These are phyloP conservation scores for Drosophila varians DNA, from an alignment of 1,140 invertebrate genomes.

Conservation along the genomic window DNA sequence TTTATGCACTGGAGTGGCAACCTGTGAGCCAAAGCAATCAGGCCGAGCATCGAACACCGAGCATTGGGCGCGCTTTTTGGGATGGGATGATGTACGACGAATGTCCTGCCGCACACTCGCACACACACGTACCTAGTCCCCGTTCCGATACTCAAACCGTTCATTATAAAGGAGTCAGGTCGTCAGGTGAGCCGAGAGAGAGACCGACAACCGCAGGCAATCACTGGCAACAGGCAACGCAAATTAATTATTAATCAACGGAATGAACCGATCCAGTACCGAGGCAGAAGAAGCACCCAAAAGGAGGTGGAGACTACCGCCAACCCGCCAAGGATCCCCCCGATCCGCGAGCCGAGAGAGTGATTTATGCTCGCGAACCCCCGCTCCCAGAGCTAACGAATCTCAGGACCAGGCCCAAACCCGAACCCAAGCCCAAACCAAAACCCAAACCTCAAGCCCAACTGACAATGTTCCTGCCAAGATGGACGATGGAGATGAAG, in stretches of 20 bases:
- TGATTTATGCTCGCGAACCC: conserved; percentile 70
- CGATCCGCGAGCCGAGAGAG: conserved; percentile 54
- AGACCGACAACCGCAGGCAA: conserved; percentile 47
- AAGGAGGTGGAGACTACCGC: conserved; percentile 39
- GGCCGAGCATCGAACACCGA: conserved; percentile 33
- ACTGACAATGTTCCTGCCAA: conserved; percentile 67
- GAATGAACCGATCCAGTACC: conserved; percentile 51
- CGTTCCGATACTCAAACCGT: conserved; percentile 52
- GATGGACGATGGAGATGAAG: conserved; percentile 64
- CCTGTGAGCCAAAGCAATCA: conserved; percentile 77
- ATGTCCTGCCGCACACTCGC: conserved; percentile 58
- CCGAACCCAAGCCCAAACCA: conserved; percentile 30
- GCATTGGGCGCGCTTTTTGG: conserved; percentile 54
- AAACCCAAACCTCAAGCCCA: conserved; percentile 29
- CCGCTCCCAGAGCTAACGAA: conserved; percentile 74
- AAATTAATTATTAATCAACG: conserved; percentile 83
- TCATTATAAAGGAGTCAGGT: conserved; percentile 81
- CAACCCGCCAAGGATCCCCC: conserved; percentile 22
- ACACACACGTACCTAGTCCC: not conserved
- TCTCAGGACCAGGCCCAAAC: conserved; percentile 25
- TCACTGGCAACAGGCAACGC: conserved; percentile 67
- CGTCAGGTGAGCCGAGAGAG: conserved; percentile 58
- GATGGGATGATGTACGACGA: conserved; percentile 76
- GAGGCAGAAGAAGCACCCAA: not conserved
- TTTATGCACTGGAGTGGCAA: conserved; percentile 64